These are phyloP conservation scores for Agelaius phoeniceus DNA, from an alignment of 2,113 vertebrate genomes.

Conservation along the genomic window DNA sequence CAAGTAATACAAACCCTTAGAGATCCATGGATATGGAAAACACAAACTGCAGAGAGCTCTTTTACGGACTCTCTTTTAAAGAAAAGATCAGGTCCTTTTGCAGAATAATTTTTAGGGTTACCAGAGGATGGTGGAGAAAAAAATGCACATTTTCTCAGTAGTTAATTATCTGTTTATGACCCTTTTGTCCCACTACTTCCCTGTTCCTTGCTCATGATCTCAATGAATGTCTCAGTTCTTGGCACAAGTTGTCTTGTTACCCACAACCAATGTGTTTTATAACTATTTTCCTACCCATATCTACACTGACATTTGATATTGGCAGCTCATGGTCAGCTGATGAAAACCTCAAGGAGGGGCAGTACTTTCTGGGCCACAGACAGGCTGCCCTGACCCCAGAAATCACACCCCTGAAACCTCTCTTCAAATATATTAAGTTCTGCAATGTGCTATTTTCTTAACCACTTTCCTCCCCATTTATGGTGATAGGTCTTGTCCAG, in stretches of 20 bases:
- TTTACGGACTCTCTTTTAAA: not conserved
- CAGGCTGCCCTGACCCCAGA: not conserved
- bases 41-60: not conserved
- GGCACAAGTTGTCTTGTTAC: not conserved
- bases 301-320: not conserved
- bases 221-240: not conserved
- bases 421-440: not conserved
- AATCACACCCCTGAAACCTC: not conserved
- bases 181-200: not conserved
- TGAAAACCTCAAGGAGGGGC: not conserved
- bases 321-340: accelerated
- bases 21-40: not conserved
- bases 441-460: not conserved
- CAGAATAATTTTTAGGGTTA: not conserved
- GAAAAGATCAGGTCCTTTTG: not conserved
- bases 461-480: not conserved
- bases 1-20: not conserved
- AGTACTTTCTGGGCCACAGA: not conserved
- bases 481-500: not conserved
- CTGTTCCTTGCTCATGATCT: not conserved
- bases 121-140: accelerated
- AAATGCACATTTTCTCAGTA: not conserved
- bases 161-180: not conserved
- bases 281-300: not conserved
- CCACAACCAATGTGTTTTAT: not conserved